Evolutionary conservation across 2,113 vertebrate species (phyloP), one percentile per base, ranked within the genome.

Genomic region (Formicarius rufipectus): DNA sequence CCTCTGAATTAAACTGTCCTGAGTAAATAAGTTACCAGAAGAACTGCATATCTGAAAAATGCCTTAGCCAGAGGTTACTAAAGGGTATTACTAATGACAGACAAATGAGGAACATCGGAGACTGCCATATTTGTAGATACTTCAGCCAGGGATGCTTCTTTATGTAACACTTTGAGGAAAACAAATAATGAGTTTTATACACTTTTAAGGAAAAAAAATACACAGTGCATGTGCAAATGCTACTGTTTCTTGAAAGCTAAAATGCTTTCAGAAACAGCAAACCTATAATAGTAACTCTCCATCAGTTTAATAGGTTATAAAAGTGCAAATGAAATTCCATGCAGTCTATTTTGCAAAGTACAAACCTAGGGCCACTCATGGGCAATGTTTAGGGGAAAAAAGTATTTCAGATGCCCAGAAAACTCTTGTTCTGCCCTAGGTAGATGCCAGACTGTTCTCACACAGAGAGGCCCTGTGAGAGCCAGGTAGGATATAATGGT

Each of bases 21-120:
- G 97, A 98, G 93, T 98, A 98, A 98, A 95, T 96, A 96, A 95
- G 95, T 95, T 97, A 95, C 95, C 92, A 93, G 95, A 89, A 94
- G 88, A 89, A 50, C 42, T 63, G 75, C 90, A 75, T 94, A 94
- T 96, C 92, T 96, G 93, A 95, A 94, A 94, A 89, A 94, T 96
- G 88, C 62, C 53, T 93, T 95, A 84, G 87, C 87, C 91, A 91
- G 80, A 69, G 84, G 78, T 93, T 92, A 96, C 95, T 95, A 82
- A 59, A 93, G 86, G 95, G 21, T 87, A 86, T 93, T 96, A 89
- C 53, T 95, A 92, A 87, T 90, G 71, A 84, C 74, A 96, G 86
- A 83, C 75, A 90, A 96, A 95, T 55, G 60, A 93, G 58, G 60
- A 81, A 84, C 69, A 58, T 93, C 79, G 78, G 66, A 94, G 52